Conservation (phyloP, 2,797 vertebrate species). For the Pseudochirops corinnae region DNA sequence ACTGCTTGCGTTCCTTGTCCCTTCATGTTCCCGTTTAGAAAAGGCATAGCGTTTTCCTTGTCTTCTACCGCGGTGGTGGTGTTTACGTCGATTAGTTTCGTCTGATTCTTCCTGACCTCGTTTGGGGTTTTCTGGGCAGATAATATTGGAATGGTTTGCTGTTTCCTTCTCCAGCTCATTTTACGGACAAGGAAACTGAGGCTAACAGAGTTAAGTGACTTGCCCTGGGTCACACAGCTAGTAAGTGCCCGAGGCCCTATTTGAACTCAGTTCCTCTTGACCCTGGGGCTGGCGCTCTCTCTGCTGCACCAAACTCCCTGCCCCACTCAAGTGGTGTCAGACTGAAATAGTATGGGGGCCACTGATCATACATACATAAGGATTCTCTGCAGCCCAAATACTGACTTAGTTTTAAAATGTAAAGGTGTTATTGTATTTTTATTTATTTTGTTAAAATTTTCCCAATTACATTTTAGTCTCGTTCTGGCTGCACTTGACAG, state of each 20-base stretch:
- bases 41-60: neutral
- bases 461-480: neutral
- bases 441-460: neutral
- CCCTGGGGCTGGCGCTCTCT: neutral
- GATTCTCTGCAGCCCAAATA: neutral
- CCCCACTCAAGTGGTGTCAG: neutral
- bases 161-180: neutral
- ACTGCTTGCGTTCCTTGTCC: neutral
- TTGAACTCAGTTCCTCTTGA: neutral
- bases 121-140: neutral
- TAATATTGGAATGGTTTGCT: neutral
- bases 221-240: neutral
- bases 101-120: neutral
- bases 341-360: neutral
- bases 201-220: neutral
- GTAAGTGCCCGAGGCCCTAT: neutral
- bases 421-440: neutral
- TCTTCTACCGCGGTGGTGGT: neutral
- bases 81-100: neutral
- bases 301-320: neutral
- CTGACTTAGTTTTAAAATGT: neutral
- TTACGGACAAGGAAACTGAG: neutral
- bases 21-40: neutral
- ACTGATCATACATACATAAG: neutral
- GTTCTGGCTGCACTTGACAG: neutral